A percentile compares a stretch with the other conserved stretches of the same genome.
phyloP scores from a whole-genome alignment of 2,797 vertebrate genomes.

The Aldrovandia affinis region DNA sequence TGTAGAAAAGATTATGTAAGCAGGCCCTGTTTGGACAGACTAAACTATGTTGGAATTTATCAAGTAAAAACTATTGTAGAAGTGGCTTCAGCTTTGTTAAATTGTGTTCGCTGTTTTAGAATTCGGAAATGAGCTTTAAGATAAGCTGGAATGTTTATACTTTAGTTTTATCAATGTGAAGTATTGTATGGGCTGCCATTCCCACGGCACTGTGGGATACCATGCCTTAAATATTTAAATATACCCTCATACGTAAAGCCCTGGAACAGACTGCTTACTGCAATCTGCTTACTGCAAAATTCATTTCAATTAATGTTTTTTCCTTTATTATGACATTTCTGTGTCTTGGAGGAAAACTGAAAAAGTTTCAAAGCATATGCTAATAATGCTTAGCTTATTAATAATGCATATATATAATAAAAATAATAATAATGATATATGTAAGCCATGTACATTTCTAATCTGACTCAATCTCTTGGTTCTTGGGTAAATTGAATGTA shows the following conservation, averaged over 20 bases:
- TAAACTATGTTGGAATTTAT: not conserved
- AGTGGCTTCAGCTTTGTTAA: conserved; percentile 12
- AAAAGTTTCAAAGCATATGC: not conserved
- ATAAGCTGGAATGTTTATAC: not conserved
- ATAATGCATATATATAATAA: not conserved
- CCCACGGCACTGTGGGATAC: not conserved
- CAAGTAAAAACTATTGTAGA: not conserved
- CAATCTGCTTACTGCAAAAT: not conserved
- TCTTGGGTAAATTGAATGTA: no score
- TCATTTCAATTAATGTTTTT: not conserved
- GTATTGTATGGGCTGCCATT: not conserved
- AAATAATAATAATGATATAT: not conserved
- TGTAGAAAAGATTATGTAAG: not conserved
- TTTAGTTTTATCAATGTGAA: not conserved
- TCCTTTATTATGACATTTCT: not conserved
- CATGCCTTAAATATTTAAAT: not conserved
- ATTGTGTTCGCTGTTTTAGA: not conserved
- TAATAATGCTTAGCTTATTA: not conserved
- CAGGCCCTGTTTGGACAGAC: conserved; percentile 18
- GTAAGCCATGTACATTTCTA: no score
- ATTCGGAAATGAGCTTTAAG: conserved; percentile 1
- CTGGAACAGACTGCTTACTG: not conserved
- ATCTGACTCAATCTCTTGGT: no score
- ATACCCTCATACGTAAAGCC: not conserved
- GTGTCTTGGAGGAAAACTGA: not conserved